phyloP scores from a whole-genome alignment of 2,797 vertebrate species.

The Chelon auratus region DNA sequence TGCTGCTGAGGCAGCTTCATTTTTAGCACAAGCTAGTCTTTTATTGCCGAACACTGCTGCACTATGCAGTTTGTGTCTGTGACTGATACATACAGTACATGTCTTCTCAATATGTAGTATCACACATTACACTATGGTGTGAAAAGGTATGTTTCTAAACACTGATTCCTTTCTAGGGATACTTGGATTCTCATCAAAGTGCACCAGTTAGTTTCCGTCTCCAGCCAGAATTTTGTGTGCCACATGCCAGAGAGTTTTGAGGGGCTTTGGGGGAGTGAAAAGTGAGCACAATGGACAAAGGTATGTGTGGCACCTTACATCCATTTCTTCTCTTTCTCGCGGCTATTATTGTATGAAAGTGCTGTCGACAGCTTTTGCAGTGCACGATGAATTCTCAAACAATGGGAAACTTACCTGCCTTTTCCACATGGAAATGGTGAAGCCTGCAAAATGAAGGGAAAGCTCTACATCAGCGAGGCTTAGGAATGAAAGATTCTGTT shows the following conservation, averaged over 20 bases:
- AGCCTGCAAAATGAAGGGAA: slow-evolving; percentile 36
- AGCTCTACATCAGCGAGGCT: slow-evolving; percentile 22
- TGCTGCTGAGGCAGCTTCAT: slow-evolving; percentile 18
- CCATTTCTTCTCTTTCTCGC: slow-evolving; percentile 74
- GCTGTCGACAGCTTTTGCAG: slow-evolving; percentile 82
- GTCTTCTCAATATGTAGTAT: slow-evolving; percentile 23
- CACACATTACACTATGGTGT: slow-evolving; percentile 17
- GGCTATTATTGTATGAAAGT: slow-evolving; percentile 85
- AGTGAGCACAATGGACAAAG: slow-evolving; percentile 80
- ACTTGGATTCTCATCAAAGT: slow-evolving; percentile 74
- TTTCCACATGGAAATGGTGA: slow-evolving; percentile 57
- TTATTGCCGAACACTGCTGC: slow-evolving; percentile 11
- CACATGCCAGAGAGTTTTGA: slow-evolving; percentile 68
- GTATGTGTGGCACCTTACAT: slow-evolving; percentile 78
- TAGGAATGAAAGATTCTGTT: slow-evolving; percentile 9
- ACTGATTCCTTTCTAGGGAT: slow-evolving; percentile 60
- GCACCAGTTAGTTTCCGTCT: slow-evolving; percentile 53
- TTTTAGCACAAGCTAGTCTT: slow-evolving; percentile 22
- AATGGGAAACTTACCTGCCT: slow-evolving; percentile 71
- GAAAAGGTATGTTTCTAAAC: slow-evolving; percentile 54
- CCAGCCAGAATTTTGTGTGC: slow-evolving; percentile 62
- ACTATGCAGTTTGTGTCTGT: not conserved
- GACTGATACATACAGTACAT: slow-evolving; percentile 11
- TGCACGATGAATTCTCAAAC: slow-evolving; percentile 68
- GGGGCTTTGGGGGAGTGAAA: slow-evolving; percentile 71